A percentile compares a stretch with the other conserved stretches of the same genome.
phyloP scores from a whole-genome alignment of 2,888 invertebrate species.

The Torymus texanus region DNA sequence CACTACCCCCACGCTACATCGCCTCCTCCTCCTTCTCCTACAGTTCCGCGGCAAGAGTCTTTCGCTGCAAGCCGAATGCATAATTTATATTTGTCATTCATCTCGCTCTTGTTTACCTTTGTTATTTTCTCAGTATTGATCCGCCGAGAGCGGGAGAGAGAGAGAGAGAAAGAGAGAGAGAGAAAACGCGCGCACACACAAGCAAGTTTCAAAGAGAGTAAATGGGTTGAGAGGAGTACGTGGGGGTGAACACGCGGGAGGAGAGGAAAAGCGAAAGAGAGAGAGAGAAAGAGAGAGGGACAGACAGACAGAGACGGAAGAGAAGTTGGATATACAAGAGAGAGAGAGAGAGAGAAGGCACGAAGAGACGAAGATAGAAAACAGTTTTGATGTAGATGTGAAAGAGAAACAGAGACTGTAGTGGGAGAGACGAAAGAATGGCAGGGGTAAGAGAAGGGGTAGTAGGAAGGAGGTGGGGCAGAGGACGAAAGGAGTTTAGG shows the following conservation, averaged over 20 bases:
- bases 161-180: slow-evolving; percentile 50
- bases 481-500: slow-evolving; percentile 62
- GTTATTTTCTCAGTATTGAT: slow-evolving; percentile 71
- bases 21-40: not conserved
- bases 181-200: slow-evolving; percentile 2
- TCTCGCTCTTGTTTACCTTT: slow-evolving; percentile 71
- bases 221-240: slow-evolving; percentile 62
- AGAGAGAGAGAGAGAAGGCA: slow-evolving; percentile 41
- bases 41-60: slow-evolving; percentile 44
- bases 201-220: slow-evolving; percentile 59
- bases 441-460: slow-evolving; percentile 41
- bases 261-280: slow-evolving; percentile 47
- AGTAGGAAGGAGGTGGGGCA: slow-evolving; percentile 47
- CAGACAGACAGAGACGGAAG: slow-evolving; percentile 52
- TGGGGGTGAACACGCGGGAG: slow-evolving; percentile 13
- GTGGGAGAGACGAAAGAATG: slow-evolving; percentile 37
- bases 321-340: slow-evolving; percentile 42
- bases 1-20: not conserved
- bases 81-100: slow-evolving; percentile 71
- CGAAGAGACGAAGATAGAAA: slow-evolving; percentile 52
- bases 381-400: not conserved
- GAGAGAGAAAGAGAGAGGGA: slow-evolving; percentile 50
- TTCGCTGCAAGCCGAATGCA: slow-evolving; percentile 65
- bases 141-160: slow-evolving; percentile 58
- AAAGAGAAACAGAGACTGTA: slow-evolving; percentile 56